Conservation (phyloP, 2,113 vertebrate genomes). For the Saguinus midas region DNA sequence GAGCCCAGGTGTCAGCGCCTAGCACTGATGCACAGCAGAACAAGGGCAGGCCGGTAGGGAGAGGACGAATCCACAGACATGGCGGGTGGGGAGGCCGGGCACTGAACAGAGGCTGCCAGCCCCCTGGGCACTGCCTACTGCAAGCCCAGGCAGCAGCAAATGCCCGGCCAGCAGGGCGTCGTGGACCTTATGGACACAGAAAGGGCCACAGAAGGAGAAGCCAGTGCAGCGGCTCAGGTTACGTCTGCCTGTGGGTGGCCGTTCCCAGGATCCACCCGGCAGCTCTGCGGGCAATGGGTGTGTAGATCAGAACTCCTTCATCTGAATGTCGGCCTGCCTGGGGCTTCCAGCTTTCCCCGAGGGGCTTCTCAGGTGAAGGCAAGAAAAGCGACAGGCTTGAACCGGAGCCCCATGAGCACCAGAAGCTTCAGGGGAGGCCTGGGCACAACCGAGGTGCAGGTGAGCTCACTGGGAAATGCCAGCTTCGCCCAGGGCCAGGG, state of each 20-base stretch:
- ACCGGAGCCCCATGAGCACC: background rate
- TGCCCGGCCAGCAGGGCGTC: background rate
- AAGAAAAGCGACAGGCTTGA: background rate
- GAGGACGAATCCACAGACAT: background rate
- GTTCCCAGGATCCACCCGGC: background rate
- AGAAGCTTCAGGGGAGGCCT: background rate
- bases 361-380: background rate
- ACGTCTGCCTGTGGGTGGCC: background rate
- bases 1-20: background rate
- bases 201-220: background rate
- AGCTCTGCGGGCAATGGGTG: background rate
- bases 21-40: background rate
- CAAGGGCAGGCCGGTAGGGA: background rate
- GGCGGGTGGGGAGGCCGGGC: background rate
- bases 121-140: background rate
- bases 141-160: background rate
- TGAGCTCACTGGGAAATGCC: background rate
- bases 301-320: background rate
- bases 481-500: background rate
- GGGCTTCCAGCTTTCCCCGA: background rate
- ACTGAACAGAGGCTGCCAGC: background rate
- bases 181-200: background rate
- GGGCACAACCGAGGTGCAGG: rapidly evolving
- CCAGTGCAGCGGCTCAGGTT: background rate
- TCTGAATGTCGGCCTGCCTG: rapidly evolving